Base-by-base conservation (phyloP, 2,797 vertebrate genomes). In the Pteronotus mesoamericanus region DNA sequence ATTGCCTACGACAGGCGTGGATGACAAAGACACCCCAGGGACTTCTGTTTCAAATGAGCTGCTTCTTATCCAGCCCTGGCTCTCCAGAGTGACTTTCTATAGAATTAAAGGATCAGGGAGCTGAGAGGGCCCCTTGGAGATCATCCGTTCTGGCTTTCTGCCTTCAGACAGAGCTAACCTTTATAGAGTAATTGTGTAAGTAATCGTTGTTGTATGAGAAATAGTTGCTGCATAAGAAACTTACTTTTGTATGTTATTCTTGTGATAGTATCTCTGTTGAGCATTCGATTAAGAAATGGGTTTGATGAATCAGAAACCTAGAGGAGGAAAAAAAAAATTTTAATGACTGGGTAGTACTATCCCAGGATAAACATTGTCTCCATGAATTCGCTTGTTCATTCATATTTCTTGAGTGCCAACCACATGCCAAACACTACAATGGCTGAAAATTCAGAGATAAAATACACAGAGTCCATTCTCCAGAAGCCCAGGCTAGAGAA, bases 231-330 rank as follows among this genome's bases (percentile, higher is more conserved):
- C 29, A n/a, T n/a, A n/a, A n/a, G 29, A 68, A 94, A 99, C 99
- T 99, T 99, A 99, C 99, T 99, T 99, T 99, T 99, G 97, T 99
- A 99, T 0, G 99, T 99, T 99, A 99, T 99, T 99, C 99, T 99
- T 29, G 99, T 99, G 98, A 99, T 99, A 98, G 99, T 99, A 98
- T 99, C 99, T 99, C 99, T 99, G 99, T 99, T 99, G 98, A 99
- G 98, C 99, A 99, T 99, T 97, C 99, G 99, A 98, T 99, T 99
- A 99, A 99, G 99, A 98, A 99, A 99, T 75, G 99, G 99, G 98
- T 99, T 99, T 85, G 99, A 99, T 94, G 99, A 99, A 98, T 99
- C 99, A 29, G 99, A 99, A 98, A 99, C 99, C 99, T 99, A 96
- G 42, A 98, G 95, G 84, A 86, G 78, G n/a, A n/a, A 71, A 94